Evolutionary conservation across 2,888 invertebrate species (phyloP), one percentile per base, ranked within the genome.

Genomic region (Crocallis elinguaria): DNA sequence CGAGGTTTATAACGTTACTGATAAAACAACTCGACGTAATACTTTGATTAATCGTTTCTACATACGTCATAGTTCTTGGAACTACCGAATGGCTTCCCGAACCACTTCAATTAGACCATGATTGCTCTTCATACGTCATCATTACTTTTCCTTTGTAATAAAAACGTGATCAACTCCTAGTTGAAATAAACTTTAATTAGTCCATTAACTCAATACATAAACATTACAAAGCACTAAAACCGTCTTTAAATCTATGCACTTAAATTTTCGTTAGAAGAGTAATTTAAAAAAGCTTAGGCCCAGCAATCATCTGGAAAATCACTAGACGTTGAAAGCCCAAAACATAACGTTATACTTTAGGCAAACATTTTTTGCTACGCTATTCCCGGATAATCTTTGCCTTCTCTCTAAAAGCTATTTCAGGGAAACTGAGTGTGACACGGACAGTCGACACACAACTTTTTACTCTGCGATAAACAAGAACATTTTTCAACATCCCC

Each of bases 401-500:
- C 35, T 19, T 39, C 13, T 43, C 33, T 17, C 27, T 23, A 37
- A 35, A 37, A 38, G 23, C 45, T 13, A 30, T 48, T 49, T 23
- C 32, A 16, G 37, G 17, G 12, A 33, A 39, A 21, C n/a, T 35
- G 13, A 30, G 16, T 16, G 32, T 38, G 25, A 51, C 39, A 33
- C 2, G 17, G 51, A 45, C 27, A 37, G 36, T 42, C 17, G 35
- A 42, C 39, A 46, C 25, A 37, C 37, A 45, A 37, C 11, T 41
- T 52, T 52, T 46, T 46, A 23, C 25, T 44, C 7, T 17, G 36
- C 16, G 29, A 52, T 52, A 33, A 45, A 46, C 19, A 25, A 16
- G 12, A 36, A 42, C n/a, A 43, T 38, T 42, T 30, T 36, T 48
- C 42, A 32, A 61, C 39, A 59, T 64, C 49, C 39, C 53, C 46